A percentile compares a stretch with the other conserved stretches of the same genome.
These are phyloP conservation scores for Hippopotamus amphibius DNA, from an alignment of 2,113 vertebrate species.

Conservation along the genomic window DNA sequence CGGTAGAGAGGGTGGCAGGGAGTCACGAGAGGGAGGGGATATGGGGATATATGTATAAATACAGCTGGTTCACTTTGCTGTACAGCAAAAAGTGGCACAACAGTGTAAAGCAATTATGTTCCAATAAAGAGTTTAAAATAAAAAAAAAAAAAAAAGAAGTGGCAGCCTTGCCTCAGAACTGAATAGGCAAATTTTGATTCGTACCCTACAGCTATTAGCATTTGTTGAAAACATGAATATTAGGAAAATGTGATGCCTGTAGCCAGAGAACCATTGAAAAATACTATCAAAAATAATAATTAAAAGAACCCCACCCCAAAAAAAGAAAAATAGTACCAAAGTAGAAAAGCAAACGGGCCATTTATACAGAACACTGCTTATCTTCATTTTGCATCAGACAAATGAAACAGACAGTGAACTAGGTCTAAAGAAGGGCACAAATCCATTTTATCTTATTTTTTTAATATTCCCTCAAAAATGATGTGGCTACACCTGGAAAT, in stretches of 20 bases:
- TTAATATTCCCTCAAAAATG: neutral
- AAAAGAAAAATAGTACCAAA: neutral
- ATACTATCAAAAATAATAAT: neutral
- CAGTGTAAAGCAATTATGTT: no score
- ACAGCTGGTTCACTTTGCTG: no score
- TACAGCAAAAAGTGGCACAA: no score
- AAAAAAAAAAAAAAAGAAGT: neutral
- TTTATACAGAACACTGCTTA: neutral
- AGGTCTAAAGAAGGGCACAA: neutral
- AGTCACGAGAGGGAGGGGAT: no score
- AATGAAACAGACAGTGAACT: constrained; percentile 48
- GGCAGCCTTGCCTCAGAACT: neutral
- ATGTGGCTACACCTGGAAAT: neutral
- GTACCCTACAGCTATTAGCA: neutral
- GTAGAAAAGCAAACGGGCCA: neutral
- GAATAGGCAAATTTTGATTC: constrained; percentile 4
- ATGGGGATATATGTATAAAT: no score
- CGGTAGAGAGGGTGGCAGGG: no score
- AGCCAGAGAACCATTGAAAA: neutral
- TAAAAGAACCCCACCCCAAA: neutral
- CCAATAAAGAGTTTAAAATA: no score
- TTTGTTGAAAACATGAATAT: neutral
- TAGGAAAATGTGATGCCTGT: neutral
- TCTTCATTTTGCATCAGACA: neutral
- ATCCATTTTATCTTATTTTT: neutral